phyloP scores from a whole-genome alignment of 2,113 vertebrate species.

The Alethe castanea region DNA sequence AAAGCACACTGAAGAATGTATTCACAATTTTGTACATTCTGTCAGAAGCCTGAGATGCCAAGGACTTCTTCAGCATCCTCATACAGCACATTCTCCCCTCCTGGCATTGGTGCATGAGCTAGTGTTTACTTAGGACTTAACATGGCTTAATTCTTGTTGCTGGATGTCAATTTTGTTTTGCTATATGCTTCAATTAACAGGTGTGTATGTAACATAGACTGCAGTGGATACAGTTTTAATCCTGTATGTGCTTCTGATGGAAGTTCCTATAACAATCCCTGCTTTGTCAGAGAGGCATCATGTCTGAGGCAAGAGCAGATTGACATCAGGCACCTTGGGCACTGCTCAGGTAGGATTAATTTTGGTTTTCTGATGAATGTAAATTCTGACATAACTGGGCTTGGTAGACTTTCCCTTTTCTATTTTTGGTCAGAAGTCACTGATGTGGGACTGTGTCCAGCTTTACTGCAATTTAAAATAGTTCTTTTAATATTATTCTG shows the following conservation, averaged over 20 bases:
- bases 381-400: not conserved
- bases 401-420: not conserved
- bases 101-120: not conserved
- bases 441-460: not conserved
- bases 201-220: constrained; percentile 97
- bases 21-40: not conserved
- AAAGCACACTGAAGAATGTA: not conserved
- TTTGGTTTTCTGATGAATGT: not conserved
- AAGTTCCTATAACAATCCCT: constrained; percentile 93
- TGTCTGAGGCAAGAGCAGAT: constrained; percentile 96
- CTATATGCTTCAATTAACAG: constrained; percentile 70
- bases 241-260: constrained; percentile 93
- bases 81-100: fast-evolving
- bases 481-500: not conserved
- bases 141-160: not conserved
- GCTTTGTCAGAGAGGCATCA: constrained; percentile 92
- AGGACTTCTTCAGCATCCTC: not conserved
- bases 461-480: not conserved
- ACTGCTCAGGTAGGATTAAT: constrained; percentile 83
- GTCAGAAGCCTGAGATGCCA: not conserved
- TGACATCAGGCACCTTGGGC: constrained; percentile 91
- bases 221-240: constrained; percentile 96
- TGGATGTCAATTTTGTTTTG: not conserved
- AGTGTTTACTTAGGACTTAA: not conserved
- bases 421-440: not conserved